These are phyloP conservation scores for Sarotherodon lohbergeri DNA, from an alignment of 2,113 vertebrate genomes.

Conservation along the genomic window DNA sequence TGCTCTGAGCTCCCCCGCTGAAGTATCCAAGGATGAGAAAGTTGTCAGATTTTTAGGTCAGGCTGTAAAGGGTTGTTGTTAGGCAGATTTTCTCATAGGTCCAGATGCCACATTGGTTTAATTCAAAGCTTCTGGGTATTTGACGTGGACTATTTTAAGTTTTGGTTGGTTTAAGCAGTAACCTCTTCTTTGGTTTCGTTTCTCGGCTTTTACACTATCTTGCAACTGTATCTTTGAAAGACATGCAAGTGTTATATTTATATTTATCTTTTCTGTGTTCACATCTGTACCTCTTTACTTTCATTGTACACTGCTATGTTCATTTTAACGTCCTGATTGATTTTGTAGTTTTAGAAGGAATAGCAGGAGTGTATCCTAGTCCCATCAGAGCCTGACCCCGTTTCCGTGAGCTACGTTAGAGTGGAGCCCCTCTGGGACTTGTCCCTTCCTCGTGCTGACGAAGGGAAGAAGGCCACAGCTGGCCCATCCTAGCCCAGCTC, in stretches of 20 bases:
- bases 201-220: background rate
- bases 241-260: background rate
- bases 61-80: slow-evolving; percentile 68
- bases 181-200: background rate
- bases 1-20: slow-evolving; percentile 64
- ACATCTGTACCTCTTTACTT: background rate
- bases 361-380: slow-evolving; percentile 46
- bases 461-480: slow-evolving; percentile 61
- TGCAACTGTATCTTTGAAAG: background rate
- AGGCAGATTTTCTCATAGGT: slow-evolving; percentile 65
- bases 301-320: background rate
- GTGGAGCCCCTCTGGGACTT: slow-evolving; percentile 59
- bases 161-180: background rate
- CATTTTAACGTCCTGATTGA: slow-evolving; percentile 59
- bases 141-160: background rate
- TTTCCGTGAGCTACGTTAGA: slow-evolving; percentile 53
- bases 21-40: slow-evolving; percentile 68
- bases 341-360: slow-evolving; percentile 49
- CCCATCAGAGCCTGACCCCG: slow-evolving; percentile 71
- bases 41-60: slow-evolving; percentile 79
- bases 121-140: background rate
- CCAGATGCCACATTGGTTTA: slow-evolving; percentile 26
- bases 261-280: background rate
- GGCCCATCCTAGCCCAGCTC: background rate
- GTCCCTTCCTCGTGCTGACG: slow-evolving; percentile 59